Percentiles rank a stretch among this genome's conserved stretches.
Evolutionary conservation across 2,113 vertebrate species (phyloP).

Genomic region (Colius striatus): DNA sequence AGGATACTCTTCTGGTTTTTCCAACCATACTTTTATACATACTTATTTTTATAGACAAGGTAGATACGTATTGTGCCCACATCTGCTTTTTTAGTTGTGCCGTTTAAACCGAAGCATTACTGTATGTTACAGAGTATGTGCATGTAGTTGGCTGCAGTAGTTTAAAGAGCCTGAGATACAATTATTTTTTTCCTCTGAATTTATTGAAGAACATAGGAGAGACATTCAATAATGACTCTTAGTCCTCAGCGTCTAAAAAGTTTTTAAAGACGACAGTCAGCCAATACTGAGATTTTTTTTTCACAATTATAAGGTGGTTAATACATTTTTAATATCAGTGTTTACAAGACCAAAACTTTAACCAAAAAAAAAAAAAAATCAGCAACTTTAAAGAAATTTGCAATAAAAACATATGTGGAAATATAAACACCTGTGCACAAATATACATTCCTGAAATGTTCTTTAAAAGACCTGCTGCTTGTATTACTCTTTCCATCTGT

Average conservation of each 20-base stretch:
- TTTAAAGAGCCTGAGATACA: not conserved
- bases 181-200: not conserved
- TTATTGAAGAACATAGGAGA: not conserved
- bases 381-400: not conserved
- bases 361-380: not conserved
- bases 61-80: not conserved
- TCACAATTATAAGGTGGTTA: not conserved
- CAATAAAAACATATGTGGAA: not conserved
- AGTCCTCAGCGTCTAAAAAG: not conserved
- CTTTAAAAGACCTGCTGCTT: not conserved
- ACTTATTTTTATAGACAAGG: not conserved
- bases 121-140: accelerated
- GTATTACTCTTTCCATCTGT: not conserved
- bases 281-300: not conserved
- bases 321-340: not conserved
- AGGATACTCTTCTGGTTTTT: not conserved
- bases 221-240: not conserved
- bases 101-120: not conserved
- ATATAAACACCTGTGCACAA: not conserved
- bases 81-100: not conserved
- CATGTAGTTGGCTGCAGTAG: not conserved
- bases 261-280: not conserved
- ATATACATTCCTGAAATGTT: not conserved
- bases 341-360: not conserved
- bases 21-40: not conserved